A percentile compares a stretch with the other conserved stretches of the same genome.
Conservation (phyloP, 2,888 invertebrate species). For the Dryobota labecula region DNA sequence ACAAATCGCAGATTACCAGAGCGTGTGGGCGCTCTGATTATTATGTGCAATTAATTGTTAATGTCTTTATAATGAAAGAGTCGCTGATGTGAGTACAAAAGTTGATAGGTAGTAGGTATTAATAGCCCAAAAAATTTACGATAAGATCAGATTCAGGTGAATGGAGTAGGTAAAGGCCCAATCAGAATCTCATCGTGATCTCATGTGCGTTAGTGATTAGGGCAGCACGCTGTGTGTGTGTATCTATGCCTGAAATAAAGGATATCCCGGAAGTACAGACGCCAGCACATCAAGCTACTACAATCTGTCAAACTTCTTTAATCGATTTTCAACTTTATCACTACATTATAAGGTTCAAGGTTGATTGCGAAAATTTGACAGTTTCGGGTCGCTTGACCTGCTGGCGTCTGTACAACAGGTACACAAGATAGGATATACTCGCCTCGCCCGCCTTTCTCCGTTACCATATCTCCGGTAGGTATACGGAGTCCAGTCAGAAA, state of each 20-base stretch:
- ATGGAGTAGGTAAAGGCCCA: not conserved
- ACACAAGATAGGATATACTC: not conserved
- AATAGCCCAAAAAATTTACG: constrained; percentile 10
- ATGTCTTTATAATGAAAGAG: constrained; percentile 49
- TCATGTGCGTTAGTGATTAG: not conserved
- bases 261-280: not conserved
- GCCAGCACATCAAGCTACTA: no score
- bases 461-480: not conserved
- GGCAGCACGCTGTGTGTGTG: not conserved
- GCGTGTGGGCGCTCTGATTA: not conserved
- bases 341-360: no score
- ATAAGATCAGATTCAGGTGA: constrained; percentile 21
- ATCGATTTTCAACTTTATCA: no score
- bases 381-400: no score
- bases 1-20: not conserved
- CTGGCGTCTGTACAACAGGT: no score
- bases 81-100: not conserved
- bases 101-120: not conserved
- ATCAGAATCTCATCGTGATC: constrained; percentile 12
- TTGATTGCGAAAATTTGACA: no score
- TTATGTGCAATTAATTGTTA: constrained; percentile 15
- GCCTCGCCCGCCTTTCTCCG: not conserved
- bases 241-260: not conserved
- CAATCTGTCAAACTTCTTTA: no score
- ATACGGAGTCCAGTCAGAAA: not conserved